Evolutionary conservation across 2,797 vertebrate genomes (phyloP).

Genomic region (Cynodonichthys magdalenae): DNA sequence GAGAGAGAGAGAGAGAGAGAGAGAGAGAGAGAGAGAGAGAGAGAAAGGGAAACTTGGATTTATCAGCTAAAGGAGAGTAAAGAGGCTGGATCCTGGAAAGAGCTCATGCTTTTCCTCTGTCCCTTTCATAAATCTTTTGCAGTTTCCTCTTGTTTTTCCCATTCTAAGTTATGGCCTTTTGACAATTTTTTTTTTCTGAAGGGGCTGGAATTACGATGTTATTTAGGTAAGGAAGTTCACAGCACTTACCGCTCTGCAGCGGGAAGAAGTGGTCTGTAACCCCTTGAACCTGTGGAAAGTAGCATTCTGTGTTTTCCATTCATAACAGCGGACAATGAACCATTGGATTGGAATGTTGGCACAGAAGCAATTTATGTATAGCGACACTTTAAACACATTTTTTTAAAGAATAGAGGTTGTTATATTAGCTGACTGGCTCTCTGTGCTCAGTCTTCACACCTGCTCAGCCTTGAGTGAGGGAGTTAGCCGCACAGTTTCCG

Average conservation of each 20-base stretch:
- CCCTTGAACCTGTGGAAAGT: conserved; percentile 89
- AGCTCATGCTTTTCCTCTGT: conserved; percentile 80
- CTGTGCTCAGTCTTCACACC: conserved; percentile 67
- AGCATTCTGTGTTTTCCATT: conserved; percentile 72
- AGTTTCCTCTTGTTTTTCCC: conserved; percentile 93
- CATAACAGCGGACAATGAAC: conserved; percentile 53
- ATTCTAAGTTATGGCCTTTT: conserved; percentile 88
- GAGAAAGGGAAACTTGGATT: conserved; percentile 56
- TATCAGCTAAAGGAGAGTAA: conserved; percentile 73
- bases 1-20: too few relatives aligned
- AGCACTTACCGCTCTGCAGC: conserved; percentile 81
- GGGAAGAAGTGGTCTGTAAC: conserved; percentile 93
- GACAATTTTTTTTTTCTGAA: conserved; percentile 81
- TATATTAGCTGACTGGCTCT: conserved; percentile 48
- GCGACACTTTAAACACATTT: conserved; percentile 60
- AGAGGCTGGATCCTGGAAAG: conserved; percentile 78
- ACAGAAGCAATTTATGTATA: conserved; percentile 47
- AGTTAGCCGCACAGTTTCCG: conserved; percentile 39
- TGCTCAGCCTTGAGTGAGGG: conserved; percentile 73
- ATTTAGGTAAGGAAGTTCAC: conserved; percentile 92
- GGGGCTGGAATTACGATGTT: conserved; percentile 82
- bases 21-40: too few relatives aligned
- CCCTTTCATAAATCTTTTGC: conserved; percentile 88
- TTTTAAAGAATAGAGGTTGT: conserved; percentile 30
- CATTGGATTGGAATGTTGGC: conserved; percentile 66